Conservation (phyloP, 1,140 invertebrate species). For the Ips nitidus region DNA sequence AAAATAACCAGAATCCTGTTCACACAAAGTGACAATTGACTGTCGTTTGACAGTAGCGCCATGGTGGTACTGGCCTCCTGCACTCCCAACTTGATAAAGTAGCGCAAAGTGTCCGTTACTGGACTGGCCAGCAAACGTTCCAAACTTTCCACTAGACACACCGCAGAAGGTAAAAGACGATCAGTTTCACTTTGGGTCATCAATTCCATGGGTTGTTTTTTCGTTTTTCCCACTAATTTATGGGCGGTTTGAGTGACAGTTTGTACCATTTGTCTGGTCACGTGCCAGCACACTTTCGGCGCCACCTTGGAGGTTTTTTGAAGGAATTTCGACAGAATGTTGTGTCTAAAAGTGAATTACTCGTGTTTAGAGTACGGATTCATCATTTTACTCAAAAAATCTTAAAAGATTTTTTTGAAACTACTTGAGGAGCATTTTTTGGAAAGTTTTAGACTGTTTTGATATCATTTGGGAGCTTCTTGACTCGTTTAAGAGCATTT, state of each 20-base stretch:
- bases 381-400: neutral
- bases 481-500: too few relatives aligned
- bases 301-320: constrained; percentile 17
- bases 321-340: constrained; percentile 20
- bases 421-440: too few relatives aligned
- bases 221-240: constrained; percentile 13
- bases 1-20: constrained; percentile 26
- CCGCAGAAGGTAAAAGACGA: neutral
- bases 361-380: neutral
- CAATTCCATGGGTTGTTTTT: constrained; percentile 13
- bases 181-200: constrained; percentile 4
- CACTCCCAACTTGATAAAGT: constrained; percentile 27
- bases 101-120: constrained; percentile 14
- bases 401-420: neutral
- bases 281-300: constrained; percentile 20
- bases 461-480: too few relatives aligned
- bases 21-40: constrained; percentile 14
- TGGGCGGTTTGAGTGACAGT: constrained; percentile 1
- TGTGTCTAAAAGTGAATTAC: constrained; percentile 28
- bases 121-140: constrained; percentile 27
- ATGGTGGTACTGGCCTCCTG: constrained; percentile 21
- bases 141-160: constrained; percentile 23
- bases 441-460: too few relatives aligned
- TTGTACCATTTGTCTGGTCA: constrained; percentile 27
- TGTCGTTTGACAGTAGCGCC: constrained; percentile 19